These are phyloP conservation scores for Macquaria australasica DNA, from an alignment of 2,113 vertebrate genomes.

Conservation along the genomic window DNA sequence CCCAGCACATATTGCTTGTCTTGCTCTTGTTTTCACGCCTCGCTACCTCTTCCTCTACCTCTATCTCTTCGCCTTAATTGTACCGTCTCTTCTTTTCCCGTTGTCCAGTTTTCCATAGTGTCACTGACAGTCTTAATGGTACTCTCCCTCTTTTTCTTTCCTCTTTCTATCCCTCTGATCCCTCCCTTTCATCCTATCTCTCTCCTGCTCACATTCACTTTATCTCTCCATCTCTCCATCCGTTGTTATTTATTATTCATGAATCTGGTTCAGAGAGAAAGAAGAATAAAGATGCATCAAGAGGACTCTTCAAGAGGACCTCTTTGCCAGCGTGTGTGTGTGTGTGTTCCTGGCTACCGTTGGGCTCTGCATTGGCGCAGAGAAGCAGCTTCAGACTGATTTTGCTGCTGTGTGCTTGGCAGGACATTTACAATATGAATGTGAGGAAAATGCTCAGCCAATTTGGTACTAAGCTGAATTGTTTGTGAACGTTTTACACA, in stretches of 20 bases:
- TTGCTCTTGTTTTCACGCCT: constrained; percentile 49
- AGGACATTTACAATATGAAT: background rate
- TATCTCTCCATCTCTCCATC: constrained; percentile 46
- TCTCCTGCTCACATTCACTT: constrained; percentile 9
- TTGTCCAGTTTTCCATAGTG: constrained; percentile 36
- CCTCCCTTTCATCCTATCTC: background rate
- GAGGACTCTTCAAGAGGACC: constrained; percentile 52
- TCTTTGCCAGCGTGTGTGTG: constrained; percentile 7
- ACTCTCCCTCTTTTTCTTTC: background rate
- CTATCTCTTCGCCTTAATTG: constrained; percentile 11
- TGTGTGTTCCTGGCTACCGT: background rate
- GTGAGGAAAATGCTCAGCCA: background rate
- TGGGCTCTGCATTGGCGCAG: constrained; percentile 40
- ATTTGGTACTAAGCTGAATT: background rate
- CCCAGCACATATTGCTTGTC: constrained; percentile 7
- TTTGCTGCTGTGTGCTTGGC: background rate
- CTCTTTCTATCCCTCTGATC: background rate
- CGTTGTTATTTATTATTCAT: constrained; percentile 73
- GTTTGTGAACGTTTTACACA: background rate
- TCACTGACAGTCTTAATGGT: constrained; percentile 23
- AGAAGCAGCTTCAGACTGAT: constrained; percentile 24
- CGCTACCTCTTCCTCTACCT: constrained; percentile 17
- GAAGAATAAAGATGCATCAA: constrained; percentile 59
- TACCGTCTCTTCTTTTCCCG: background rate
- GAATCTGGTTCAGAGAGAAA: constrained; percentile 48